Conservation (phyloP, 2,113 vertebrate species). For the Trematocara stigmaticum region DNA sequence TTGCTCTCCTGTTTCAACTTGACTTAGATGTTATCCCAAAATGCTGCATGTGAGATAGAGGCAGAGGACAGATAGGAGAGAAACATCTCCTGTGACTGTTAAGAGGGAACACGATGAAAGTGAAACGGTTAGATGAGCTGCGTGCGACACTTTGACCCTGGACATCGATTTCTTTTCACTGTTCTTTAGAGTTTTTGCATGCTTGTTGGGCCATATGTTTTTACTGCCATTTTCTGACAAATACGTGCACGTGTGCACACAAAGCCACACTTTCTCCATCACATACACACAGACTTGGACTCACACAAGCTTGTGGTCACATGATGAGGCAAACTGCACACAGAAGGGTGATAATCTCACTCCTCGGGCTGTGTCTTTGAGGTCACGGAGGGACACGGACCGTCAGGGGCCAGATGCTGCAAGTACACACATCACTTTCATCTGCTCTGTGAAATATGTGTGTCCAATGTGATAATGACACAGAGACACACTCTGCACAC, state of each 20-base stretch:
- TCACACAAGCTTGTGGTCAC: constrained; percentile 31
- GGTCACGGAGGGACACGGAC: constrained; percentile 40
- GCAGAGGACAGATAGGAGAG: background rate
- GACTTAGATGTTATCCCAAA: background rate
- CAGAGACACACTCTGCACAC: constrained; percentile 37
- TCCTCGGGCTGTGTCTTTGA: constrained; percentile 56
- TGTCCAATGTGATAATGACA: constrained; percentile 73
- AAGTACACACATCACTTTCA: constrained; percentile 61
- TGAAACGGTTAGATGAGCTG: constrained; percentile 6
- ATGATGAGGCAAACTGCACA: constrained; percentile 3
- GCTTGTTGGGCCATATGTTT: constrained; percentile 44
- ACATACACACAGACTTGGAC: background rate
- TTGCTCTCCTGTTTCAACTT: background rate
- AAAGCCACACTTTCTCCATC: background rate
- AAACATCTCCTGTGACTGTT: background rate
- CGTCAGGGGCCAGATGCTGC: constrained; percentile 58
- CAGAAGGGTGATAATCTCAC: constrained; percentile 39
- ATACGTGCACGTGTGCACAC: background rate
- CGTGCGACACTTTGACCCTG: constrained; percentile 29
- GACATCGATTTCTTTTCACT: background rate
- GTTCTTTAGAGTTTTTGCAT: constrained; percentile 1
- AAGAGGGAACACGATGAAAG: background rate
- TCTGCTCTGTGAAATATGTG: constrained; percentile 64
- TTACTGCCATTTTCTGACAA: background rate
- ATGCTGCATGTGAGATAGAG: background rate